Base-by-base conservation (phyloP, 2,113 vertebrate species). In the Elachura formosa region DNA sequence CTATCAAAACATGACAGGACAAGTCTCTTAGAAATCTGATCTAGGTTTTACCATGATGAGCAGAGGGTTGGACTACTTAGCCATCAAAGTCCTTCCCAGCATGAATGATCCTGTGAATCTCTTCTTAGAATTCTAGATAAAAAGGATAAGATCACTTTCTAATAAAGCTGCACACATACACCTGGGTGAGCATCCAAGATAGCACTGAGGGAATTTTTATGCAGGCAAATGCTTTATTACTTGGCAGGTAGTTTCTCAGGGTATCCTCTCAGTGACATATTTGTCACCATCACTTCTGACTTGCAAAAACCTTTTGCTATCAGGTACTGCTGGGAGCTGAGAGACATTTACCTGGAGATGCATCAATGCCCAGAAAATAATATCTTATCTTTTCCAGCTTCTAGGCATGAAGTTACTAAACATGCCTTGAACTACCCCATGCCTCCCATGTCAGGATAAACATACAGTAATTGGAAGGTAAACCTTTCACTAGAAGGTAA, bases 311-410 rank as follows among this genome's bases (percentile, higher is more conserved):
- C 9, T 58, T 93, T 68, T 93, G 38, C 49, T 75, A 17, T 34
- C 17, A 68, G 25, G 31, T 1, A 1, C 41, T 86, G 4, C 38
- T 64, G 45, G 28, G 13, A 83, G n/a, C 9, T 0, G 0, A 3
- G 19, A 61, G 23, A 38, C 8, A 33, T 64, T 79, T 62, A 31
- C 38, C 55, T 58, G 31, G 25, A 20, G 18, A 48, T 62, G 5
- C 21, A 72, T 23, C 20, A 8, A 22, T 36, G 22, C 24, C 17
- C 38, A 38, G 31, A 48, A 56, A 83, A 77, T 7, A 43, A 5
- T 2, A 6, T 33, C 5, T 45, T 45, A 0, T 38, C 7, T 79
- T 79, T 87, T 63, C 26, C 26, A 79, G 22, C 9, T 89, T 80
- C 33, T 18, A 55, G 26, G 3, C 15, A 71, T 59, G 33, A 78